phyloP scores from a whole-genome alignment of 2,888 invertebrate genomes.

The Drosophila histrio region DNA sequence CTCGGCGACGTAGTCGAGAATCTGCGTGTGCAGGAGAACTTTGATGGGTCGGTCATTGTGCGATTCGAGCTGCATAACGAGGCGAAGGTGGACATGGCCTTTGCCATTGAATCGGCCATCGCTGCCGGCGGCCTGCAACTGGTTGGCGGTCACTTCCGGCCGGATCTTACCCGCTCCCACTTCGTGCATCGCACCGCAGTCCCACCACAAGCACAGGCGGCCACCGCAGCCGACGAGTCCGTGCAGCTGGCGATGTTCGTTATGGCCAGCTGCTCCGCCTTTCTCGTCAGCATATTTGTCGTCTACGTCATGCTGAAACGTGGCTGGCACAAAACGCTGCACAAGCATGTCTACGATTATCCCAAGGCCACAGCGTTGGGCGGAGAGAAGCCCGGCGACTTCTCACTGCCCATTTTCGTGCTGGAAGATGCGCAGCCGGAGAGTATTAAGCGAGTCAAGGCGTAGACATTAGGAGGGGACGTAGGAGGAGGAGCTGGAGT shows the following conservation, averaged over 20 bases:
- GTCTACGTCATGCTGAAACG: slow-evolving; percentile 91
- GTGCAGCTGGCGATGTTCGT: slow-evolving; percentile 92
- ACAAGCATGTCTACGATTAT: slow-evolving; percentile 59
- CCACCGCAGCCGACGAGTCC: slow-evolving; percentile 83
- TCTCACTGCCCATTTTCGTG: slow-evolving; percentile 84
- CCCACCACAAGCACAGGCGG: slow-evolving; percentile 73
- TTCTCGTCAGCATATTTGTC: slow-evolving; percentile 90
- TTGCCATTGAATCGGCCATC: slow-evolving; percentile 91
- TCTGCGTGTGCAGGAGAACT: slow-evolving; percentile 85
- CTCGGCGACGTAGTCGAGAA: slow-evolving; percentile 85
- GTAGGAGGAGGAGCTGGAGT: not conserved
- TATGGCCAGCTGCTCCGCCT: slow-evolving; percentile 91
- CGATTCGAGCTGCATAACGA: slow-evolving; percentile 89
- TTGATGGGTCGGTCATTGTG: slow-evolving; percentile 85
- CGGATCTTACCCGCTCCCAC: slow-evolving; percentile 88
- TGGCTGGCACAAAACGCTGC: slow-evolving; percentile 83
- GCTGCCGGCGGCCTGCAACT: slow-evolving; percentile 81
- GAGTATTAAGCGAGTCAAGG: slow-evolving; percentile 63
- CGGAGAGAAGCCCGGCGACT: slow-evolving; percentile 81
- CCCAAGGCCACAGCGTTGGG: slow-evolving; percentile 23
- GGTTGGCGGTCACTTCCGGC: slow-evolving; percentile 84
- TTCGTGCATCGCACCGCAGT: slow-evolving; percentile 85
- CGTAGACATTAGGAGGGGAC: slow-evolving; percentile 38
- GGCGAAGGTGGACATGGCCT: slow-evolving; percentile 91
- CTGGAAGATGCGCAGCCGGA: slow-evolving; percentile 76